Base-by-base conservation (phyloP, 2,888 invertebrate species). In the Idaea aversata region DNA sequence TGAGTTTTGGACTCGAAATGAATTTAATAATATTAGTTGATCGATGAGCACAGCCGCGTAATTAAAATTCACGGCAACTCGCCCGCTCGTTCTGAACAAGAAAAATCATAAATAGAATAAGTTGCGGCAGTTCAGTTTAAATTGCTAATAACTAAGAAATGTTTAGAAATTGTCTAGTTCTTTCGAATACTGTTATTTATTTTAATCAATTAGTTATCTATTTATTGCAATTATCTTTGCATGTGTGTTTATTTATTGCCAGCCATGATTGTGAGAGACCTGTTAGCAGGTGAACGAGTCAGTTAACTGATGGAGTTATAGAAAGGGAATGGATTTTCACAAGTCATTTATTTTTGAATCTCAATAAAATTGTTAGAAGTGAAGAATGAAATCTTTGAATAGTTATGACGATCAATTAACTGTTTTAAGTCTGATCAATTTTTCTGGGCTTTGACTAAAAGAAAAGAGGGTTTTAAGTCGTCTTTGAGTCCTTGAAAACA, bases 131-230 rank as follows among this genome's bases (percentile, higher is more conserved):
- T 25, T 3, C 25, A 25, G 25, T 25, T 25, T 25, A 25, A 25
- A 25, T 47, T 47, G 47, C 47, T 47, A 80, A 74, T 82, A 82
- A 78, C 75, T 77, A 69, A 79, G 74, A 74, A 75, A 72, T 75
- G 36, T 59, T 61, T 61, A 57, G 38, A 63, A 36, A 61, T 62
- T 70, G 74, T 75, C 72, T 72, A 70, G 72, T 68, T 66, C 70
- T 71, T 75, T 64, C 71, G 60, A 57, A 59, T 59, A 47, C 47
- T 47, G 47, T 10, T 47, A 57, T 15, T 64, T 61, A 58, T 36
- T n/a, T 4, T 6, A 60, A 61, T 62, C 59, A 34, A 38, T 59
- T 60, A 47, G 59, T 15, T 15, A 61, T 61, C 57, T 64, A 61
- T 47, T 47, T 47, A 47, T 47, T 47, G 47, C 47, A 47, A 47